A percentile compares a stretch with the other conserved stretches of the same genome.
Evolutionary conservation across 2,797 vertebrate genomes (phyloP).

Genomic region (Gobio occitaniae): DNA sequence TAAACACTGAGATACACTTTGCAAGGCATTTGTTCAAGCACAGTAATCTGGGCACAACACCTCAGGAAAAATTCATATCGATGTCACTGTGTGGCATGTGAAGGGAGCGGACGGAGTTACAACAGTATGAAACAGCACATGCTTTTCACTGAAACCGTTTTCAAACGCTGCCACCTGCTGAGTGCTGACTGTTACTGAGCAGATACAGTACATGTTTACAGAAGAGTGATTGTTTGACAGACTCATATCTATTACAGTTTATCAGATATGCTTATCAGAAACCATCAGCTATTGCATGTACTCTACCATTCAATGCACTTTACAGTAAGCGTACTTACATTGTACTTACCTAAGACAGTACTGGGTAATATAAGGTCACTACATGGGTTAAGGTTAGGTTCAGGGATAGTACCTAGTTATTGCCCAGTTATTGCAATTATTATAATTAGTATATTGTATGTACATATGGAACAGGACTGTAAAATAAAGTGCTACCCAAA

Average conservation of each 20-base stretch:
- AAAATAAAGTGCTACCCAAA: neutral
- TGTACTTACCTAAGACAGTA: neutral
- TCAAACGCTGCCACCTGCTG: conserved; percentile 60
- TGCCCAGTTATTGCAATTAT: neutral
- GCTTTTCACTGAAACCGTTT: conserved; percentile 12
- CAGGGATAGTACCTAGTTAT: neutral
- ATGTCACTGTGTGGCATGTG: neutral
- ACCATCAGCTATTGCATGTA: neutral
- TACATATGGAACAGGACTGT: neutral
- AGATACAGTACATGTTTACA: neutral
- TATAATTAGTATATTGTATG: too few relatives aligned
- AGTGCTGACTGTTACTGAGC: neutral
- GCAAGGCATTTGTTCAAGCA: neutral
- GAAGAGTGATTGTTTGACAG: too few relatives aligned
- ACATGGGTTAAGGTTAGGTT: neutral
- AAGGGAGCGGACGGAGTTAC: neutral
- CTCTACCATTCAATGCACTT: neutral
- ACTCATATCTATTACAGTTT: neutral
- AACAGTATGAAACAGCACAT: neutral
- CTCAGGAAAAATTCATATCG: neutral
- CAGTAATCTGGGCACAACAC: neutral
- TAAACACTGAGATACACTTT: neutral
- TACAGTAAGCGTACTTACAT: neutral
- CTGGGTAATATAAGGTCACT: neutral
- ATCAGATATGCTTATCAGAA: neutral